Percentiles rank a stretch among this genome's conserved stretches.
phyloP scores from a whole-genome alignment of 1,140 invertebrate species.

The Bathynomus jamesi region DNA sequence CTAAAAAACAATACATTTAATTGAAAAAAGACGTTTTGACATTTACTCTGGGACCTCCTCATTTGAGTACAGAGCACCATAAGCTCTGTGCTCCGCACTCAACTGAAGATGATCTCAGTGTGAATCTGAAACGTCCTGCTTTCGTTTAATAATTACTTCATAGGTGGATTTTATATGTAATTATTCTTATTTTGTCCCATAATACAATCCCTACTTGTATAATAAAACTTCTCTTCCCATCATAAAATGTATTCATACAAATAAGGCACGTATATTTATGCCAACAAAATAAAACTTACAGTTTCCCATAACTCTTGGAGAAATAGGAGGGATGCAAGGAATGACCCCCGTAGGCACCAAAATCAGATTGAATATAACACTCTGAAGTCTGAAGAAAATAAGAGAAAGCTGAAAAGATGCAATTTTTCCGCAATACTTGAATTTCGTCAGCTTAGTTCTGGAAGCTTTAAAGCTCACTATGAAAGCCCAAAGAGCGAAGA shows the following conservation, averaged over 20 bases:
- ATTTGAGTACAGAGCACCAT: neutral
- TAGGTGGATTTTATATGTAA: neutral
- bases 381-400: slow-evolving; percentile 27
- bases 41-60: neutral
- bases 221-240: neutral
- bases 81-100: too few relatives aligned
- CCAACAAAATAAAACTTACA: slow-evolving; percentile 11
- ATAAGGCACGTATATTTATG: neutral
- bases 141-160: neutral
- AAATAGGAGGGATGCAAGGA: slow-evolving; percentile 30
- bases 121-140: neutral
- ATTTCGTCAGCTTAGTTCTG: slow-evolving; percentile 17
- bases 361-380: slow-evolving; percentile 30
- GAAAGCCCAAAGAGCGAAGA: slow-evolving; percentile 33
- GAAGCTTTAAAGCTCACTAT: slow-evolving; percentile 33
- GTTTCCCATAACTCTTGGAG: slow-evolving; percentile 30
- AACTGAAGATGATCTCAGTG: too few relatives aligned
- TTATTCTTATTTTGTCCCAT: neutral
- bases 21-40: too few relatives aligned
- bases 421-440: slow-evolving; percentile 32
- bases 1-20: too few relatives aligned
- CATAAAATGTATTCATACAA: neutral
- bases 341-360: slow-evolving; percentile 26
- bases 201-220: neutral
- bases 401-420: slow-evolving; percentile 29